Conservation (phyloP, 2,888 invertebrate species). For the Myopa tessellatipennis region DNA sequence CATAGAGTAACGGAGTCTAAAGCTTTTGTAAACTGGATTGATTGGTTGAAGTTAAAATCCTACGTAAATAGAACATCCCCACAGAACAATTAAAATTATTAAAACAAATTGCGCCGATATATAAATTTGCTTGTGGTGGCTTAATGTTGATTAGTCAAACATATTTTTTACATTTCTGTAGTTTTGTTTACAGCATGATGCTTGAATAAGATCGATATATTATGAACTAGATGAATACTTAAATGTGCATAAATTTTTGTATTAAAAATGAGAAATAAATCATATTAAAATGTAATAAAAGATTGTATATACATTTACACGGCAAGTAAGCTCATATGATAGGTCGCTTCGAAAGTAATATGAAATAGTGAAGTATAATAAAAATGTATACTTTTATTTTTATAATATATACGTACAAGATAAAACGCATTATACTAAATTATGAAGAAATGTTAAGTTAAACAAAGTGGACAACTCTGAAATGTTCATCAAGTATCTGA, state of each 20-base stretch:
- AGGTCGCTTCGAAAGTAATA: conserved; percentile 3
- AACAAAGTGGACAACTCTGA: conserved; percentile 7
- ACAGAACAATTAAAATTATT: neutral
- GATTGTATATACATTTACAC: conserved; percentile 8
- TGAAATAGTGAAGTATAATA: neutral
- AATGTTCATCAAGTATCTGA: conserved; percentile 48
- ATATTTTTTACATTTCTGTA: conserved; percentile 39
- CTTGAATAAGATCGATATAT: conserved; percentile 22
- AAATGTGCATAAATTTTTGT: conserved; percentile 20
- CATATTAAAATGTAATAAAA: conserved; percentile 10
- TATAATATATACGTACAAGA: neutral
- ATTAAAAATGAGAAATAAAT: conserved; percentile 9
- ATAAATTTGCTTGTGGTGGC: neutral
- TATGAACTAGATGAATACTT: conserved; percentile 10
- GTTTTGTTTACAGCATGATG: conserved; percentile 11
- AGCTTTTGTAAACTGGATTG: neutral
- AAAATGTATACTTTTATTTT: conserved; percentile 21
- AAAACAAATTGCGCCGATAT: neutral
- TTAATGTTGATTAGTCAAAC: conserved; percentile 25
- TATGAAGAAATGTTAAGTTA: conserved; percentile 30
- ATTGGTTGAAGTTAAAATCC: neutral
- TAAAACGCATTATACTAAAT: neutral
- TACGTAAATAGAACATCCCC: conserved; percentile 4
- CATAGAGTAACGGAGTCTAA: neutral
- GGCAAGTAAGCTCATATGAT: neutral